Base-by-base conservation (phyloP, 2,797 vertebrate genomes). In the Enoplosus armatus region DNA sequence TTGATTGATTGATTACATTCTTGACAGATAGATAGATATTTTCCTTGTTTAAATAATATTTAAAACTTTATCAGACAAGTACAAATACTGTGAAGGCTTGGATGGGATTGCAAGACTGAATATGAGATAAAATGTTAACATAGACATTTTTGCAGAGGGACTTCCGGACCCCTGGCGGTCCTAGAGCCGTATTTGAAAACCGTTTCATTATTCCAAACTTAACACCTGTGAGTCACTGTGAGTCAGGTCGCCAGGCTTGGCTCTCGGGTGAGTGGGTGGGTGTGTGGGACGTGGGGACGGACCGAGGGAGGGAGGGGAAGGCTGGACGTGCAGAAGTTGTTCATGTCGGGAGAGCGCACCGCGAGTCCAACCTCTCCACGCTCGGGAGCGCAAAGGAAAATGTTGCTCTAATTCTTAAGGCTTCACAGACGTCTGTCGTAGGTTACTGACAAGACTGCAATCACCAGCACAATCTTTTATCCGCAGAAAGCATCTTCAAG, bases 191-290 rank as follows among this genome's bases (percentile, higher is more conserved):
- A 65, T 78, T 55, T 51, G 15, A 55, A 84, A 77, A 64, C n/a
- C 45, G 35, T 55, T 62, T 65, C 14, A 72, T 79, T 83, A 77
- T 59, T 81, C 9, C 65, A 41, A 85, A 88, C 55, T 56, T 83
- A 66, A 81, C 74, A 83, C 77, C 73, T 83, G 81, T 93, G 92
- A 89, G 76, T 91, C 89, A 84, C 54, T 53, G 80, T 90, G 90
- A 86, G 69, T 87, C 85, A 84, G 82, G 84, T 83, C 75, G 14
- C 63, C 37, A 22, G 65, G 72, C 84, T 72, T 79, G 59, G 79
- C 77, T 76, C 55, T n/a, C 51, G 76, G 82, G 72, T 79, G 85
- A 27, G 83, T 61, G 84, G 50, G 58, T 67, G 88, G 41, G 64
- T 47, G 79, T 11, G 77, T 22, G 12, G 63, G 56, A 50, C 24